A percentile compares a stretch with the other conserved stretches of the same genome.
phyloP scores from a whole-genome alignment of 2,113 vertebrate species.

The Gopherus evgoodei region DNA sequence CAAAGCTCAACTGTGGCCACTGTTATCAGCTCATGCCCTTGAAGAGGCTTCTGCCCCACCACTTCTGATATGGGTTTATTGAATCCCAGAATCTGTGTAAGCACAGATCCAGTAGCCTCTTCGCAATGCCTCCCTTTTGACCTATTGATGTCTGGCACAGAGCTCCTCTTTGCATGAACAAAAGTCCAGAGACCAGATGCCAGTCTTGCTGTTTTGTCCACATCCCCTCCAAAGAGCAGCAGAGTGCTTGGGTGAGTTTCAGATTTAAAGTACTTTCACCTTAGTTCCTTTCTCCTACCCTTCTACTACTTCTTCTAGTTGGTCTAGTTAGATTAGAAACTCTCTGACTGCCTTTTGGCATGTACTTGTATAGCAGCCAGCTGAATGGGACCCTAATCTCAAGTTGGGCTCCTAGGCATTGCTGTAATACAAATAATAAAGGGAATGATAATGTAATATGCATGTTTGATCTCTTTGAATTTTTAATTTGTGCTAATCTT shows the following conservation, averaged over 20 bases:
- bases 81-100: background rate
- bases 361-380: background rate
- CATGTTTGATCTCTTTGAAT: background rate
- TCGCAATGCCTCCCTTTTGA: background rate
- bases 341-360: background rate
- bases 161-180: background rate
- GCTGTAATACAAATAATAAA: background rate
- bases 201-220: background rate
- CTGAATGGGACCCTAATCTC: background rate
- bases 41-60: background rate
- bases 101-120: background rate
- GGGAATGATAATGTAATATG: background rate
- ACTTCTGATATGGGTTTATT: background rate
- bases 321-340: background rate
- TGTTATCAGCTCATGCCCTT: background rate
- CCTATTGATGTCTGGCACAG: background rate
- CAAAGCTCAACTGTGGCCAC: background rate
- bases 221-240: background rate
- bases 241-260: background rate
- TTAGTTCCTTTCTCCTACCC: background rate
- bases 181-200: background rate
- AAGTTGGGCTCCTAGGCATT: background rate
- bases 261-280: background rate
- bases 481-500: background rate
- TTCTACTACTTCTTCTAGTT: background rate